Base-by-base conservation (phyloP, 2,113 vertebrate genomes). In the Cygnus buccinator region DNA sequence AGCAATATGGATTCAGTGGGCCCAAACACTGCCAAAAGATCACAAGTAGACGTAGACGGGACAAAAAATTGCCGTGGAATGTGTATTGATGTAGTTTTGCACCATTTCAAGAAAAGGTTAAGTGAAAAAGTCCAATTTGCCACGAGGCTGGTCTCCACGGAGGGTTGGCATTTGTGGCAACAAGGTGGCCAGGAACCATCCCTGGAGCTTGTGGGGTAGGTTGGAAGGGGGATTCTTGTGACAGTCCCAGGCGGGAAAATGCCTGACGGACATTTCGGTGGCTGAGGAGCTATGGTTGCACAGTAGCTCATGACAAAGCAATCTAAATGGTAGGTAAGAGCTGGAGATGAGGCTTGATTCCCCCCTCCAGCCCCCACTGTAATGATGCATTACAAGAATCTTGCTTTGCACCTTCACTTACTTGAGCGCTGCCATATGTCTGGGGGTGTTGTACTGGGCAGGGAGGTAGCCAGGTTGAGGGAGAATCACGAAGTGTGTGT, bases 21-120 rank as follows among this genome's bases (percentile, higher is more conserved):
- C 26, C 22, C 12, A 74, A 62, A 85, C 7, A 2, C 10, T 39
- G n/a, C 17, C 20, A 9, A 20, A 74, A 54, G 29, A 6, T 28
- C 11, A 9, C 0, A 2, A 55, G 22, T 0, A n/a, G n/a, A 31
- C 3, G 23, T 25, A 21, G 50, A 41, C 3, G 16, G 71, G 61
- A 41, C 54, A 28, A 31, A 37, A 57, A 80, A 29, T 50, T 20
- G 4, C 79, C 37, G 26, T 33, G 28, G n/a, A 41, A 2, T 3
- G 13, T 63, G 58, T 7, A 4, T 6, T 9, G 58, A 11, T 37
- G 50, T 29, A 76, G 28, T 18, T 80, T 35, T 76, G 39, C 72
- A 74, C 35, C 17, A 15, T 22, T 78, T 39, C 55, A 43, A 59
- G 71, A 50, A 68, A 57, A 62, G 57, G 44, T 71, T 28, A 57